These are phyloP conservation scores for Autographa gamma DNA, from an alignment of 2,888 invertebrate genomes.

Conservation along the genomic window DNA sequence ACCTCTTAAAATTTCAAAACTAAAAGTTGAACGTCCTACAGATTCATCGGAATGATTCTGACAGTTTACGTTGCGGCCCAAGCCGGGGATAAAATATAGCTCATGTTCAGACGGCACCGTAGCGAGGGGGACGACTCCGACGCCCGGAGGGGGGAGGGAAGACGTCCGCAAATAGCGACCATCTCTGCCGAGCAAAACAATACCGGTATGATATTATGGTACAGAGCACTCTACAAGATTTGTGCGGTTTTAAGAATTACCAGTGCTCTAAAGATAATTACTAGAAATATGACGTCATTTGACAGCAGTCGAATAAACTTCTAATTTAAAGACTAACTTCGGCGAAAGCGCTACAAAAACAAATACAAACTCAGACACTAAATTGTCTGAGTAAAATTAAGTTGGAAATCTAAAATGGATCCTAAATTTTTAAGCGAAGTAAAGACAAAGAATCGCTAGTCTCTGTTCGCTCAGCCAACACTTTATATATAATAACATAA, in stretches of 20 bases:
- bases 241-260: constrained; percentile 62
- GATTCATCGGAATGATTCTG: constrained; percentile 82
- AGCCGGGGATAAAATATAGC: constrained; percentile 88
- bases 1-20: constrained; percentile 72
- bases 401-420: constrained; percentile 11
- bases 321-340: not conserved
- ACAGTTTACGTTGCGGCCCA: constrained; percentile 86
- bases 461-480: constrained; percentile 58
- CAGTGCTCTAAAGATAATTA: constrained; percentile 54
- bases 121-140: constrained; percentile 65
- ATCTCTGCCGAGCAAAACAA: constrained; percentile 86
- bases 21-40: constrained; percentile 85
- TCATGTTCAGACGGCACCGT: constrained; percentile 85
- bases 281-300: constrained; percentile 44
- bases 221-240: constrained; percentile 70
- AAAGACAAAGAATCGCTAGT: constrained; percentile 58
- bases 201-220: constrained; percentile 86
- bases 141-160: constrained; percentile 61
- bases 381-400: not conserved
- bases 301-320: constrained; percentile 15
- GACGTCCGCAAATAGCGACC: constrained; percentile 86
- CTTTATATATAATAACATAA: constrained; percentile 76
- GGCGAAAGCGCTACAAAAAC: not conserved
- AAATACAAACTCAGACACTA: not conserved
- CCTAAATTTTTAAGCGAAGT: constrained; percentile 14